Percentiles rank a stretch among this genome's conserved stretches.
Evolutionary conservation across 2,888 invertebrate genomes (phyloP).

Genomic region (Pseudococcus jackbeardsleyi): DNA sequence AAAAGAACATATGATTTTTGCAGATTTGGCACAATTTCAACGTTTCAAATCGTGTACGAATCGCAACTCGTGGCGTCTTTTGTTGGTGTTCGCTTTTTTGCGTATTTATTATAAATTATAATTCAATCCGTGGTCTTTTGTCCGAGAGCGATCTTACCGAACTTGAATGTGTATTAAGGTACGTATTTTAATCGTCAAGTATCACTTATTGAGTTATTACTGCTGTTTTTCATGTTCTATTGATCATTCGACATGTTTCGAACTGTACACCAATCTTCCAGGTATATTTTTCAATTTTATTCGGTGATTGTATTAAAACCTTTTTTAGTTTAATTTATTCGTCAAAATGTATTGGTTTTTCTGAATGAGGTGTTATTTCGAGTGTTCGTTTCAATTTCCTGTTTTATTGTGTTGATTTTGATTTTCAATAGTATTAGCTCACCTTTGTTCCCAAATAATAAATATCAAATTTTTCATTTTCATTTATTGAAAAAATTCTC

Average conservation of each 20-base stretch:
- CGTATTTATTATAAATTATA: slow-evolving; percentile 39
- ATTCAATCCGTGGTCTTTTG: slow-evolving; percentile 21
- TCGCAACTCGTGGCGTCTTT: slow-evolving; percentile 49
- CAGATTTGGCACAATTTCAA: slow-evolving; percentile 58
- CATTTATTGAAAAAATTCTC: not conserved
- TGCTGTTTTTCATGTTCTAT: not conserved
- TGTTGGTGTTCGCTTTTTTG: slow-evolving; percentile 49
- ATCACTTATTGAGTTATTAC: slow-evolving; percentile 4
- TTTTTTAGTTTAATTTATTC: not conserved
- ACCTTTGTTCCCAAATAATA: too few species aligned
- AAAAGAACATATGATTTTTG: slow-evolving; percentile 63
- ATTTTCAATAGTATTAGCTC: too few species aligned
- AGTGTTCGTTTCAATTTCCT: not conserved
- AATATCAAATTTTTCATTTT: too few species aligned
- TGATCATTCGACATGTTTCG: not conserved
- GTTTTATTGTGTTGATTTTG: too few species aligned
- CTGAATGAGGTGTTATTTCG: not conserved
- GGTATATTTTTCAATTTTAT: not conserved
- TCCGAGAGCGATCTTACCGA: not conserved
- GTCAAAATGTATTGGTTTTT: not conserved
- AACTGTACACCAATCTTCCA: slow-evolving; percentile 8
- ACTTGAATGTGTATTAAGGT: slow-evolving; percentile 40
- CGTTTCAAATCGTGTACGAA: slow-evolving; percentile 20
- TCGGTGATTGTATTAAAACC: not conserved
- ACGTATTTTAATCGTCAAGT: slow-evolving; percentile 28